Evolutionary conservation across 2,888 invertebrate species (phyloP).

Genomic region (Cerastis rubricosa): DNA sequence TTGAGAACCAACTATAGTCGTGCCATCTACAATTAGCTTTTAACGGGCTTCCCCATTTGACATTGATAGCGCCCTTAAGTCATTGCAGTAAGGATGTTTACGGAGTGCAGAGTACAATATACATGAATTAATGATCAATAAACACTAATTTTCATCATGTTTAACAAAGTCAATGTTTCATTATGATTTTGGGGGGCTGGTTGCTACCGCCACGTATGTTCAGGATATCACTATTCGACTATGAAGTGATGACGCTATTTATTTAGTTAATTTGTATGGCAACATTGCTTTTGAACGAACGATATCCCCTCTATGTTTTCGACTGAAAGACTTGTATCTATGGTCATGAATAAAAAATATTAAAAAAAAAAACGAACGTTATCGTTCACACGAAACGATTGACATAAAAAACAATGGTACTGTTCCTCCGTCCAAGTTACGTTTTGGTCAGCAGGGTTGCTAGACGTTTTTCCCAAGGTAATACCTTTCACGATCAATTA

Average conservation of each 20-base stretch:
- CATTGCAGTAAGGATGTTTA: not conserved
- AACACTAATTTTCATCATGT: not conserved
- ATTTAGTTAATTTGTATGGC: conserved; percentile 3
- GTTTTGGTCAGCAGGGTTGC: conserved; percentile 77
- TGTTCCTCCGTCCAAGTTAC: conserved; percentile 70
- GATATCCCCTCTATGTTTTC: too few species aligned
- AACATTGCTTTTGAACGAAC: conserved; percentile 28
- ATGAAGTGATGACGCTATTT: not conserved
- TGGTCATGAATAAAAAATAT: too few species aligned
- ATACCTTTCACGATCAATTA: conserved; percentile 72
- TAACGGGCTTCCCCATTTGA: too few species aligned
- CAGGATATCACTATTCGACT: not conserved
- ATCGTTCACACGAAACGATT: not conserved
- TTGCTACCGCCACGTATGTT: not conserved
- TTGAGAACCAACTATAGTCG: too few species aligned
- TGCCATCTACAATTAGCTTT: too few species aligned
- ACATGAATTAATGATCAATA: not conserved
- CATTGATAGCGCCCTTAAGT: not conserved
- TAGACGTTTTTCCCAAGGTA: conserved; percentile 83
- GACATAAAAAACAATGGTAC: conserved; percentile 59
- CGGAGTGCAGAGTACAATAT: not conserved
- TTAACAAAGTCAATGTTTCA: not conserved
- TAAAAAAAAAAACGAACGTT: too few species aligned
- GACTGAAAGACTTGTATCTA: too few species aligned
- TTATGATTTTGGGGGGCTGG: not conserved